phyloP scores from a whole-genome alignment of 2,797 vertebrate species.

The Enteromius radiatus region DNA sequence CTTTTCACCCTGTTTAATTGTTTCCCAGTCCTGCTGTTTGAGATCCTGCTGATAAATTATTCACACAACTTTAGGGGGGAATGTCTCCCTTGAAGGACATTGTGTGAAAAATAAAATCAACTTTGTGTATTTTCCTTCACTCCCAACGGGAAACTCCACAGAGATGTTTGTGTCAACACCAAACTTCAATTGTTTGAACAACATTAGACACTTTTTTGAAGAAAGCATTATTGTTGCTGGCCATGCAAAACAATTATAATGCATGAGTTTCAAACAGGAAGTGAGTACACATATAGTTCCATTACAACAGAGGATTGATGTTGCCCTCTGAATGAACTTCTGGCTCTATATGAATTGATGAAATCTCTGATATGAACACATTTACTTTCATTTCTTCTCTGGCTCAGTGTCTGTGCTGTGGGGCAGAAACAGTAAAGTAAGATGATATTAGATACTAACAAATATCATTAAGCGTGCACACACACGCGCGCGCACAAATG shows the following conservation, averaged over 20 bases:
- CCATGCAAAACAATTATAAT: background rate
- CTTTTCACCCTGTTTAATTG: background rate
- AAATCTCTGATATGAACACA: background rate
- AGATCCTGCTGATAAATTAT: slow-evolving; percentile 7
- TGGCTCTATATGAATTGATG: slow-evolving; percentile 12
- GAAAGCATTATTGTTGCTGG: background rate
- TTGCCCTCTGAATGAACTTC: slow-evolving; percentile 21
- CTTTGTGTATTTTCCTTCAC: background rate
- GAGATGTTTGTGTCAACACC: slow-evolving; percentile 20
- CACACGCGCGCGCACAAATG: slow-evolving; percentile 11
- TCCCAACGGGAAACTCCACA: background rate
- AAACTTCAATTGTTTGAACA: slow-evolving; percentile 17
- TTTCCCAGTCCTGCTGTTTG: background rate
- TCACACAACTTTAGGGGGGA: slow-evolving; percentile 9
- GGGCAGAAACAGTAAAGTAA: background rate
- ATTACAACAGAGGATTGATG: background rate
- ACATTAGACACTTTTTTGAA: background rate
- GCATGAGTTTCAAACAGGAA: background rate
- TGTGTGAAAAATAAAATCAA: background rate
- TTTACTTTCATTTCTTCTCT: background rate
- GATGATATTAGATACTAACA: slow-evolving; percentile 7
- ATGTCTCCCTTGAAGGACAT: background rate
- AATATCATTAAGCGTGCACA: slow-evolving; percentile 1
- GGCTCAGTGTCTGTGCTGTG: background rate
- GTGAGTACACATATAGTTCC: background rate